Conservation (phyloP, 2,888 invertebrate species). For the Rambutsinella grinnellia region DNA sequence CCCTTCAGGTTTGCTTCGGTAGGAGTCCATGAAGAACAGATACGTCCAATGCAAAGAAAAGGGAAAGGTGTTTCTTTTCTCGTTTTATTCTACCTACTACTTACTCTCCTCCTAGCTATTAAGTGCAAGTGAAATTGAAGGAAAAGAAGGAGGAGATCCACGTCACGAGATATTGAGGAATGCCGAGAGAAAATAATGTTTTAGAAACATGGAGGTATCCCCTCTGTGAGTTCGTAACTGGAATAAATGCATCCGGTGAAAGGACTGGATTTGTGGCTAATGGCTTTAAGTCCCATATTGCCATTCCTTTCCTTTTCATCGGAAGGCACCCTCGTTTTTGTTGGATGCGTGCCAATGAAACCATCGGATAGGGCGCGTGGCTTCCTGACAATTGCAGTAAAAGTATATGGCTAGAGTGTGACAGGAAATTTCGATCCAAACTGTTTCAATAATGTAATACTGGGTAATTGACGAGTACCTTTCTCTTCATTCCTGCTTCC, state of each 20-base stretch:
- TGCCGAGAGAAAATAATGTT: constrained; percentile 20
- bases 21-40: constrained; percentile 23
- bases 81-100: constrained; percentile 15
- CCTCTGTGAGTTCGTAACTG: constrained; percentile 9
- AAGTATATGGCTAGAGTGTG: constrained; percentile 12
- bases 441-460: background rate
- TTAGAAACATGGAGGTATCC: constrained; percentile 13
- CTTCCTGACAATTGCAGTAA: constrained; percentile 18
- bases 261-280: constrained; percentile 54
- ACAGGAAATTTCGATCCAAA: constrained; percentile 13
- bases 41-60: background rate
- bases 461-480: constrained; percentile 4
- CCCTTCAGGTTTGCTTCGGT: constrained; percentile 3
- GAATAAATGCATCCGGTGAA: constrained; percentile 41
- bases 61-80: constrained; percentile 4
- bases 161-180: constrained; percentile 38
- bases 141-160: constrained; percentile 27
- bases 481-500: background rate
- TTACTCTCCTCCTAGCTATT: constrained; percentile 9
- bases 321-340: constrained; percentile 13
- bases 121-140: constrained; percentile 1
- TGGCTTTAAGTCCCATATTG: constrained; percentile 34
- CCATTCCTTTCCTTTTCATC: background rate
- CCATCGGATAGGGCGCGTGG: constrained; percentile 17
- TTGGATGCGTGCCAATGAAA: constrained; percentile 6